Percentiles rank a stretch among this genome's conserved stretches.
Evolutionary conservation across 1,140 invertebrate genomes (phyloP).

Genomic region (Gyrodactylus salaris): DNA sequence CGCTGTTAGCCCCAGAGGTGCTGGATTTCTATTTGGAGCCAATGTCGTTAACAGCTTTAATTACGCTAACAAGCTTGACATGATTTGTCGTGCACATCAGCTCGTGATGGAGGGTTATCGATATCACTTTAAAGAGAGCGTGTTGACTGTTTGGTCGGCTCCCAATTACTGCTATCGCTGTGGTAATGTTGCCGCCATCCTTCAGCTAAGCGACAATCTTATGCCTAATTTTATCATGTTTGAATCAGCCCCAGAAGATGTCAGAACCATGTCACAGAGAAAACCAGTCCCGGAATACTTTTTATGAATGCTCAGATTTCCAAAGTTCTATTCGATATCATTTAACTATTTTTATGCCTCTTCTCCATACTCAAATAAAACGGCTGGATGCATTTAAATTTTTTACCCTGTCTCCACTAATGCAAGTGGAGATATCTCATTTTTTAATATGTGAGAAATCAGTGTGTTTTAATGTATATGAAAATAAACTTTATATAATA

Average conservation of each 20-base stretch:
- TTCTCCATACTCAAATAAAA: too few relatives aligned
- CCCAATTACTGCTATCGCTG: constrained; percentile 98
- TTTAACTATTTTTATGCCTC: too few relatives aligned
- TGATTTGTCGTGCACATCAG: constrained; percentile 6
- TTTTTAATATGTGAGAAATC: too few relatives aligned
- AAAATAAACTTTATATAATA: too few relatives aligned
- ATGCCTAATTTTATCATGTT: constrained; percentile 4
- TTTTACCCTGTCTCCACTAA: too few relatives aligned
- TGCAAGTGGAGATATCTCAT: too few relatives aligned
- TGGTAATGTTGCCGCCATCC: constrained; percentile 88
- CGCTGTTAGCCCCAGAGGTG: constrained; percentile 85
- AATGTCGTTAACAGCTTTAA: constrained; percentile 89
- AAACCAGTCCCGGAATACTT: constrained; percentile 6
- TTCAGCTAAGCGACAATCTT: constrained; percentile 52
- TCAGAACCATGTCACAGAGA: neutral
- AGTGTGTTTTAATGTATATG: too few relatives aligned
- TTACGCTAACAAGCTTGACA: constrained; percentile 12
- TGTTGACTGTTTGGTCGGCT: constrained; percentile 95
- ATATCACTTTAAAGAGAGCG: constrained; percentile 97
- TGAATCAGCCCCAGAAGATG: constrained; percentile 1
- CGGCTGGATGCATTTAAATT: too few relatives aligned
- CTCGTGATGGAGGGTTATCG: constrained; percentile 24
- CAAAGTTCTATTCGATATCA: too few relatives aligned
- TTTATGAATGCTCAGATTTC: neutral
- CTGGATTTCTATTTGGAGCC: constrained; percentile 77